Evolutionary conservation across 1,140 invertebrate species (phyloP), one percentile per base, ranked within the genome.

Genomic region (Sycobia sp.): DNA sequence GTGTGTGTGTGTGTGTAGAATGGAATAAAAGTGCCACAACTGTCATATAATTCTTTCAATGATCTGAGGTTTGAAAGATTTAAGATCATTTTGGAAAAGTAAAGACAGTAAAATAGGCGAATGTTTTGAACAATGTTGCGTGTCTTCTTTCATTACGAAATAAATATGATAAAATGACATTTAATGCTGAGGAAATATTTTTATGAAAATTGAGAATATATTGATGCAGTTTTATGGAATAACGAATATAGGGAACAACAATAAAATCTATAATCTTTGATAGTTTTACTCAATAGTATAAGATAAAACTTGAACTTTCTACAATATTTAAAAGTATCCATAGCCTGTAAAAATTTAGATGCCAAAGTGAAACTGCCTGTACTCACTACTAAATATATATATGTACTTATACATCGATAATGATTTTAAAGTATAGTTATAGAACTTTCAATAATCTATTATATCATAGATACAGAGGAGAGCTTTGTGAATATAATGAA

Each of bases 1-100:
- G n/a, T n/a, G n/a, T n/a, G n/a, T n/a, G n/a, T n/a, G n/a, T n/a
- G n/a, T n/a, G n/a, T n/a, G n/a, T n/a, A n/a, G n/a, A n/a, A n/a
- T n/a, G n/a, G n/a, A n/a, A 29, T 43, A 18, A 46, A 58, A 58
- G 55, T 58, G 55, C 55, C 43, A 49, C 22, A 49, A n/a, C n/a
- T 20, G 7, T 38, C 27, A 9, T 58, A 8, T 27, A 25, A 8
- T 39, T 49, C 13, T 25, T 23, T 25, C 9, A 20, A 34, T 16
- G 16, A 25, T 14, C 9, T 20, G n/a, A 29, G 4, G 1, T 18
- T 18, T 41, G 22, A 36, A n/a, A 9, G 11, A 11, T 18, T 43
- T n/a, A n/a, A n/a, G n/a, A n/a, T n/a, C n/a, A n/a, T n/a, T n/a
- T n/a, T n/a, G n/a, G n/a, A n/a, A n/a, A n/a, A n/a, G n/a, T n/a